Conservation (phyloP, 1,140 invertebrate species). For the Listronotus oregonensis region DNA sequence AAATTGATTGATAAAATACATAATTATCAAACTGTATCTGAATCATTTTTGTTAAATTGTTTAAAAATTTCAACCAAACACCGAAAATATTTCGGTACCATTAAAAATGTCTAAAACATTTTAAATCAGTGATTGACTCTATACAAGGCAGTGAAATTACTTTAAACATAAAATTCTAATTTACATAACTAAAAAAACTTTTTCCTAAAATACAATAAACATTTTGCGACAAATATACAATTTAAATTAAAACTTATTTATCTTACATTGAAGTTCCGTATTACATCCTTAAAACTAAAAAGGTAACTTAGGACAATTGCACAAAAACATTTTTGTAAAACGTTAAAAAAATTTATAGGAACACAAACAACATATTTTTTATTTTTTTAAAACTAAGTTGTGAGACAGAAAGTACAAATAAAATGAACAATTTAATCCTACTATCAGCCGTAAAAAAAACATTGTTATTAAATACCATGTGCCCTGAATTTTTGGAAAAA, state of each 20-base stretch:
- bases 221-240: too few relatives aligned
- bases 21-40: too few relatives aligned
- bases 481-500: too few relatives aligned
- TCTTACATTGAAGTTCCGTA: neutral
- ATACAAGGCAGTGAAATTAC: constrained; percentile 1
- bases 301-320: constrained; percentile 32
- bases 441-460: too few relatives aligned
- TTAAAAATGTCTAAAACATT: neutral
- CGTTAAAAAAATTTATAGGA: constrained; percentile 25
- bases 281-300: constrained; percentile 9
- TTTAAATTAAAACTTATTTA: neutral
- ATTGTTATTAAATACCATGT: too few relatives aligned
- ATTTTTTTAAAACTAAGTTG: neutral
- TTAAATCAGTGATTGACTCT: neutral
- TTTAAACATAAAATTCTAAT: too few relatives aligned
- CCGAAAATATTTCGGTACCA: neutral
- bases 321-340: constrained; percentile 29
- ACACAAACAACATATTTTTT: constrained; percentile 21
- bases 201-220: neutral
- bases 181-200: neutral
- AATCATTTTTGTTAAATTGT: too few relatives aligned
- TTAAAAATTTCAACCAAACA: too few relatives aligned
- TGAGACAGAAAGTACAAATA: too few relatives aligned
- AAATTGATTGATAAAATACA: too few relatives aligned
- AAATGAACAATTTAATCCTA: too few relatives aligned